phyloP scores from a whole-genome alignment of 1,140 invertebrate genomes.

The Antheraea mylitta region DNA sequence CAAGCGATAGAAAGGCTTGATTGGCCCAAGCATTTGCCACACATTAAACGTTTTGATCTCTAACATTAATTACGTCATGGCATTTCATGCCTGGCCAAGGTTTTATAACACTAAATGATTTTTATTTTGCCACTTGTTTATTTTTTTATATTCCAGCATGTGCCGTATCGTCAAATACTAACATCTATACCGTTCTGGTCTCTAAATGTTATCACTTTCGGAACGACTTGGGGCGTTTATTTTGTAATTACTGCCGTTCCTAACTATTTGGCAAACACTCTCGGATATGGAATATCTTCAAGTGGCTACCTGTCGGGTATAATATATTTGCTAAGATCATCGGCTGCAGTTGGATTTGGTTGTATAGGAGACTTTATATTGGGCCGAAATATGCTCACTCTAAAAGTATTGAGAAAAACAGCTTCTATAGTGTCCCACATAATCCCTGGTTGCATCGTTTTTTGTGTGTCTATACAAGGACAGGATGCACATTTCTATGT shows the following conservation, averaged over 20 bases:
- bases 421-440: constrained; percentile 9
- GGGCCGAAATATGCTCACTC: constrained; percentile 5
- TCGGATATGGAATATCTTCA: constrained; percentile 16
- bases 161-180: constrained; percentile 12
- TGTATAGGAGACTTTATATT: constrained; percentile 15
- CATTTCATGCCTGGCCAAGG: no score
- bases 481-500: constrained; percentile 4
- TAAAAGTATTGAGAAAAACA: constrained; percentile 11
- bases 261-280: constrained; percentile 17
- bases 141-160: neutral
- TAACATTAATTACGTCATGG: no score
- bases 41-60: no score
- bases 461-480: constrained; percentile 14
- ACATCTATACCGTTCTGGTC: constrained; percentile 17
- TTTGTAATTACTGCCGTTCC: constrained; percentile 18
- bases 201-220: constrained; percentile 10
- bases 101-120: no score
- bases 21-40: no score
- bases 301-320: constrained; percentile 14
- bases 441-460: constrained; percentile 9
- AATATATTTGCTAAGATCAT: constrained; percentile 14
- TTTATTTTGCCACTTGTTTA: no score
- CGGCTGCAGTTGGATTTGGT: constrained; percentile 9
- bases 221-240: constrained; percentile 15
- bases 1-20: no score